Evolutionary conservation across 2,797 vertebrate species (phyloP).

Genomic region (Glyptemys insculpta): DNA sequence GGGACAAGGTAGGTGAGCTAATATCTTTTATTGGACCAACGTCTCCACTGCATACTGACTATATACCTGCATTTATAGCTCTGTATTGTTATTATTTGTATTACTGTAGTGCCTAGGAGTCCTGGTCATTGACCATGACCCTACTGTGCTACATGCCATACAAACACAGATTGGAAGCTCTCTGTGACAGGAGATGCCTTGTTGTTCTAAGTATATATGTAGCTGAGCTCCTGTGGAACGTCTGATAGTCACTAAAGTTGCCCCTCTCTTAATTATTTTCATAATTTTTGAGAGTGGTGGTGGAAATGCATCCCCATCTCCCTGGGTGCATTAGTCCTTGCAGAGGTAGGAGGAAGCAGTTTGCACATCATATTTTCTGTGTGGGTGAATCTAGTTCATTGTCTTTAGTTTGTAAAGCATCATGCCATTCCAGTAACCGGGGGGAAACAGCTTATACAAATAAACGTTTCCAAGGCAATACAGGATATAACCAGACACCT

Average conservation of each 20-base stretch:
- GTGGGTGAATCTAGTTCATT: neutral
- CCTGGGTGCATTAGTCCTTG: neutral
- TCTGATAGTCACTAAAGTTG: neutral
- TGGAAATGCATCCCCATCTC: neutral
- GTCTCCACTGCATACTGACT: no score
- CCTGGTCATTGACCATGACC: no score
- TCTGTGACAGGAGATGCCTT: no score
- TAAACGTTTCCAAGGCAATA: slow-evolving; percentile 28
- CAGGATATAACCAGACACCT: neutral
- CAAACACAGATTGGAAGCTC: no score
- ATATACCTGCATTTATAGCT: no score
- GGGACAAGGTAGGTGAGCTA: no score
- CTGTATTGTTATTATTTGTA: no score
- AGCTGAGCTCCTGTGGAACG: neutral
- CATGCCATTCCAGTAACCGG: neutral
- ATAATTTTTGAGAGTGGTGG: neutral
- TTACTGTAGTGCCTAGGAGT: no score
- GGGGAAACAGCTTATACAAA: slow-evolving; percentile 22
- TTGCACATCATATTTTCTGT: neutral
- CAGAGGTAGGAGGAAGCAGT: neutral
- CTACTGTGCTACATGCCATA: no score
- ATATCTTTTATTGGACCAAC: no score
- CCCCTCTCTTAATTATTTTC: neutral
- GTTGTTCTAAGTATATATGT: neutral
- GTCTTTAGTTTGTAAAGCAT: neutral